Percentiles rank a stretch among this genome's conserved stretches.
These are phyloP conservation scores for Drosophila melanica DNA, from an alignment of 1,140 invertebrate genomes.

Conservation along the genomic window DNA sequence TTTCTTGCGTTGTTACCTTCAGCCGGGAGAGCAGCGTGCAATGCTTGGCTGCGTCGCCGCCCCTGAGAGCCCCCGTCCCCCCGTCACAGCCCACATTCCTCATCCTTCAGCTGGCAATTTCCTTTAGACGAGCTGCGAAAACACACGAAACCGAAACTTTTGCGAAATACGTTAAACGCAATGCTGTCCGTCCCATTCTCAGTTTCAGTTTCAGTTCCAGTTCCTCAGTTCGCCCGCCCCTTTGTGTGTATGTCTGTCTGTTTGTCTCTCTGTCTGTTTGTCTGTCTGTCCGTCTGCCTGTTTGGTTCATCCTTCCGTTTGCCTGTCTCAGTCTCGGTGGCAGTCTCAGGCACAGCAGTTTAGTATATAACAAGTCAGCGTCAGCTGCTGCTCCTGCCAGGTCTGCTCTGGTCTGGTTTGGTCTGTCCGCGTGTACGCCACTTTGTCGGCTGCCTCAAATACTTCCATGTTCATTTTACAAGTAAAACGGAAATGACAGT, in stretches of 20 bases:
- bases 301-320: conserved; percentile 76
- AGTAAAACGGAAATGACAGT: conserved; percentile 84
- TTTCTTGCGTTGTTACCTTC: conserved; percentile 83
- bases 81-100: background rate
- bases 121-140: conserved; percentile 54
- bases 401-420: conserved; percentile 12
- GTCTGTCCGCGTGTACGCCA: conserved; percentile 49
- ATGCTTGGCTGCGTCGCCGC: conserved; percentile 66
- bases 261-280: conserved; percentile 40
- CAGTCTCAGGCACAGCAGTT: conserved; percentile 52
- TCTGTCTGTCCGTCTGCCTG: conserved; percentile 41
- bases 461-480: conserved; percentile 83
- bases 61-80: background rate
- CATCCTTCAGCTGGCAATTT: conserved; percentile 58
- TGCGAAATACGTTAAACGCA: conserved; percentile 81
- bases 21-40: conserved; percentile 52
- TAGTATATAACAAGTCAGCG: conserved; percentile 82
- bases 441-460: conserved; percentile 81
- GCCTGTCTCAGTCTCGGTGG: conserved; percentile 47
- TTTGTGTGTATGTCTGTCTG: conserved; percentile 19
- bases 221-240: conserved; percentile 26
- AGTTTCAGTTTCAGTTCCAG: conserved; percentile 44
- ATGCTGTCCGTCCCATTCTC: conserved; percentile 52
- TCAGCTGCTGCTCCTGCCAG: conserved; percentile 64
- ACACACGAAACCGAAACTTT: conserved; percentile 74